Evolutionary conservation across 2,797 vertebrate genomes (phyloP), one percentile per base, ranked within the genome.

Genomic region (Gallinago stenura): DNA sequence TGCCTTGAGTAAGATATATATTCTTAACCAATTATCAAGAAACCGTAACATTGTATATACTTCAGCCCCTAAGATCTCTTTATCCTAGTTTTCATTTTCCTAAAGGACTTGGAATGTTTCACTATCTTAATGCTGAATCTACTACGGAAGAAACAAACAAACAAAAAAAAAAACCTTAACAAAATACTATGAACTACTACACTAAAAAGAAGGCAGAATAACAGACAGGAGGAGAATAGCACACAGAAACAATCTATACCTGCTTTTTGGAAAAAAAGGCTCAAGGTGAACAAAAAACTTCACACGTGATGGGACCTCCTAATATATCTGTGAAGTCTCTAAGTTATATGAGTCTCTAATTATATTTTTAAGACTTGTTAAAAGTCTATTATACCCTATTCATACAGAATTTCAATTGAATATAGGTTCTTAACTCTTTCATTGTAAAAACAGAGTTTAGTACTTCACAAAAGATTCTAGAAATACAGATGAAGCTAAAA

Each of bases 21-120:
- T 48, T 60, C 19, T 43, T 65, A 85, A 75, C 5, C 48, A 78
- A 65, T 61, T 69, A 81, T 43, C 50, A 76, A 61, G 45, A 75
- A 95, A 81, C 26, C 0, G 0, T 17, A 83, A 58, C 13, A 33
- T 0, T 48, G 26, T 24, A 53, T 10, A 69, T 3, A 7, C 10
- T 72, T 88, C 5, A 56, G 33, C 3, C 35, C 9, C 15, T 26
- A 69, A 81, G 12, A 86, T 14, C 12, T 35, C 56, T 56, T 50
- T 43, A 83, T 33, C 33, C 39, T 41, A 35, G 10, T 54, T 75
- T 76, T 84, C n/a, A 6, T 69, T 68, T 80, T 91, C 22, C 58
- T 72, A 28, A 58, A 90, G 39, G 50, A 83, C 31, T 61, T 11
- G 0, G 22, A 57, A 14, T 5, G 4, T 43, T 62, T 37, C 15